Conservation (phyloP, 2,797 vertebrate genomes). For the Glossophaga mutica region DNA sequence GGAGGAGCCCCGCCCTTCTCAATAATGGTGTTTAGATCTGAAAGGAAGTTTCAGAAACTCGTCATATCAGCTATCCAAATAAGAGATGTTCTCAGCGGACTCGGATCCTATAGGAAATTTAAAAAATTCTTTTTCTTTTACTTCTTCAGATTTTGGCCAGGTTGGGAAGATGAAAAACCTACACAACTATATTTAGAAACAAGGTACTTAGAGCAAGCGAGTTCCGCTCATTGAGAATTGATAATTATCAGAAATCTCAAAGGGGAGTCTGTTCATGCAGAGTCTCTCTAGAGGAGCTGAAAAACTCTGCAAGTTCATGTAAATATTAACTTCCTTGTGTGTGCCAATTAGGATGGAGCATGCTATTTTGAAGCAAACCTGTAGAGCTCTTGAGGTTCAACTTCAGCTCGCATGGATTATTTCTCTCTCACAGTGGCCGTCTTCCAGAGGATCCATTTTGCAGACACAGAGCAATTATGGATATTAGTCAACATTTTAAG, state of each 20-base stretch:
- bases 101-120: background rate
- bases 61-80: background rate
- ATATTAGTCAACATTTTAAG: background rate
- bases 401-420: background rate
- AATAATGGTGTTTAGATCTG: background rate
- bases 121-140: background rate
- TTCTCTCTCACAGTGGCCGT: background rate
- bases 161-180: background rate
- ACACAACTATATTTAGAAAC: slow-evolving; percentile 58
- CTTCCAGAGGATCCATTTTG: background rate
- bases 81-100: background rate
- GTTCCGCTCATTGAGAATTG: slow-evolving; percentile 46
- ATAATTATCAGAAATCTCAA: slow-evolving; percentile 64
- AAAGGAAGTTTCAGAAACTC: background rate
- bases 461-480: background rate
- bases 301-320: slow-evolving; percentile 20
- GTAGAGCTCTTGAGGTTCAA: background rate
- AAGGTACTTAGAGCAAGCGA: background rate
- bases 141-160: background rate
- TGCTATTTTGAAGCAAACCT: background rate
- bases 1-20: background rate
- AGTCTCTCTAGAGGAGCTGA: slow-evolving; percentile 1
- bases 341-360: background rate
- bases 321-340: slow-evolving; percentile 13
- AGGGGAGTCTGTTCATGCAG: slow-evolving; percentile 28